A percentile compares a stretch with the other conserved stretches of the same genome.
Evolutionary conservation across 2,113 vertebrate genomes (phyloP).

Genomic region (Notothenia coriiceps): DNA sequence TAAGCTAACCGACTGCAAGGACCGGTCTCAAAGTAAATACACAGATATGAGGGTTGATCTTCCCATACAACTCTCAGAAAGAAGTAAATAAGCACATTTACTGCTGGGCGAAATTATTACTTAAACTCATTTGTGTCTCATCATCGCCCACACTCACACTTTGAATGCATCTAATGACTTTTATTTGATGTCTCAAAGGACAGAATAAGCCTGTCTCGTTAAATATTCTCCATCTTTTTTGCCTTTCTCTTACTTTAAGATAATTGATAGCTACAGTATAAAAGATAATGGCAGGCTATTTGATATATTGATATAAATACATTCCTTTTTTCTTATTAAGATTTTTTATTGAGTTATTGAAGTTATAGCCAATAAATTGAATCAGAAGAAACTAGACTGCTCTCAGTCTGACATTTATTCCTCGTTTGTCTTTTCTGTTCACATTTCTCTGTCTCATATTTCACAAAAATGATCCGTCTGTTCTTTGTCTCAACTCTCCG

Average conservation of each 20-base stretch:
- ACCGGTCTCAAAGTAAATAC: too few species aligned
- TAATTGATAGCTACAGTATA: neutral
- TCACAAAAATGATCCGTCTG: slow-evolving; percentile 31
- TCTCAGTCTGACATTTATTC: slow-evolving; percentile 1
- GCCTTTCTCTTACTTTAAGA: neutral
- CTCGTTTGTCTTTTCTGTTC: slow-evolving; percentile 25
- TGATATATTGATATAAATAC: slow-evolving; percentile 37
- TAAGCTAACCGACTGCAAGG: too few species aligned
- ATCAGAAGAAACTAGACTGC: slow-evolving; percentile 15
- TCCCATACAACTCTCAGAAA: too few species aligned
- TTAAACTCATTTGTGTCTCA: too few species aligned
- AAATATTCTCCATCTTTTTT: neutral
- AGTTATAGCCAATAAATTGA: slow-evolving; percentile 16
- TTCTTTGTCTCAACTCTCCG: slow-evolving; percentile 12
- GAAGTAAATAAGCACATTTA: too few species aligned
- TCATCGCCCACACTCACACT: too few species aligned
- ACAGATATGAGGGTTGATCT: too few species aligned
- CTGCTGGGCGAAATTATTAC: too few species aligned
- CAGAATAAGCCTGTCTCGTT: neutral
- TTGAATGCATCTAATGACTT: neutral
- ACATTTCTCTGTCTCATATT: slow-evolving; percentile 17
- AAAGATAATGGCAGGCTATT: neutral
- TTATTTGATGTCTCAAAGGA: neutral
- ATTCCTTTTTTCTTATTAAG: slow-evolving; percentile 6
- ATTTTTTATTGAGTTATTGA: neutral